Base-by-base conservation (phyloP, 1,140 invertebrate species). In the Berghia stephanieae region DNA sequence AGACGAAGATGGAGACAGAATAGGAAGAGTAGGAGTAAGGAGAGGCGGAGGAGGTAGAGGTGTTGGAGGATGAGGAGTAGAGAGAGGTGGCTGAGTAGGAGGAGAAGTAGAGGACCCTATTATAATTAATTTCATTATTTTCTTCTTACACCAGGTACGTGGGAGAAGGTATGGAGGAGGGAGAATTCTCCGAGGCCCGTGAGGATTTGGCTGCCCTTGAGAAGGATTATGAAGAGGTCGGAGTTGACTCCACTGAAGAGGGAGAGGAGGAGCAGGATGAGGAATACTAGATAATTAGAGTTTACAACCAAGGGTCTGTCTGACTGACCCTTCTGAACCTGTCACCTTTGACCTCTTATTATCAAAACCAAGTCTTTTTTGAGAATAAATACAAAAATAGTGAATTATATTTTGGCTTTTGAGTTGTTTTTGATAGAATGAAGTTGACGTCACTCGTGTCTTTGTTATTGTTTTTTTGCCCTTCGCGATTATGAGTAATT, bases 151-250 rank as follows among this genome's bases (percentile, higher is more conserved):
- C n/a, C 78, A 87, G 86, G 86, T 87, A 87, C 75, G 87, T 91
- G 63, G 89, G 90, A 73, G 90, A 91, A 80, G 89, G 89, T 63
- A 90, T 89, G 89, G 90, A 91, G 81, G 90, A 91, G 81, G 87
- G 88, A 24, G 86, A 90, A 89, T 96, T 96, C 90, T 93, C 92
- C 3, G 95, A 96, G 88, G 95, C 95, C 63, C 92, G 94, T 83
- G 95, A 96, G 89, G 95, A 96, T 92, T 90, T 95, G 84, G 94
- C 94, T 57, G 94, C 94, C 78, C 84, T 77, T 75, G 85, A 77
- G 84, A 86, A 85, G 75, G 83, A 83, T 46, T 78, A 82, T 68
- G 78, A 83, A 55, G 78, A 84, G 66, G 78, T 81, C 31, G 81
- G 80, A 27, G 80, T 81, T n/a, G 82, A 83, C 68, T 81, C 80